Conservation (phyloP, 2,888 invertebrate species). For the Acanthoscelides obtectus region DNA sequence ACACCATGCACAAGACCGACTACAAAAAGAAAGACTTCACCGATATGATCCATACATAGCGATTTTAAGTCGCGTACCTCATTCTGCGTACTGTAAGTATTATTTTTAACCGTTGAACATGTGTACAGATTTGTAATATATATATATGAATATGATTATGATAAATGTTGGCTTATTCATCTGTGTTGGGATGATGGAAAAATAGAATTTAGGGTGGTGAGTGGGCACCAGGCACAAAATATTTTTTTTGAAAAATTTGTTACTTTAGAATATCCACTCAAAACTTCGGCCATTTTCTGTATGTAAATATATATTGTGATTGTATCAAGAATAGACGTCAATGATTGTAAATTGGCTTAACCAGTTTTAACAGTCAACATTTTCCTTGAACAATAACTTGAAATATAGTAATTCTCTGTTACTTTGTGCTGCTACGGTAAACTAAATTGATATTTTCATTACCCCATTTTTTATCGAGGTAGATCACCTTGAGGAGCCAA, state of each 20-base stretch:
- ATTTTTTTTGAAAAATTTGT: too few relatives aligned
- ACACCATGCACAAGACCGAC: conserved; percentile 54
- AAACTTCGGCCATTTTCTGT: too few relatives aligned
- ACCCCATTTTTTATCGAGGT: not conserved
- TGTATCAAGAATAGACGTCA: too few relatives aligned
- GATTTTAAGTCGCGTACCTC: conserved; percentile 5
- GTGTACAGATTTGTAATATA: conserved; percentile 9
- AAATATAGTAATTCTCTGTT: not conserved
- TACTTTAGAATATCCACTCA: too few relatives aligned
- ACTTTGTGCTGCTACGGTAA: not conserved
- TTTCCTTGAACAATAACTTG: too few relatives aligned
- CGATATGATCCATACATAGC: conserved; percentile 46
- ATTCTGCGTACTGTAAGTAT: conserved; percentile 23
- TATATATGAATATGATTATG: not conserved
- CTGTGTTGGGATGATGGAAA: not conserved
- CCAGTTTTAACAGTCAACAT: too few relatives aligned
- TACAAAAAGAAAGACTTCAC: conserved; percentile 42
- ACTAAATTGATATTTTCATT: not conserved
- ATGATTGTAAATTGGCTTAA: too few relatives aligned
- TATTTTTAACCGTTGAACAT: conserved; percentile 11
- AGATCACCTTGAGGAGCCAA: not conserved
- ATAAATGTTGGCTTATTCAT: not conserved
- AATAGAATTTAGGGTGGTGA: too few relatives aligned
- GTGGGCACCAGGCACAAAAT: too few relatives aligned
- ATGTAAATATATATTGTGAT: too few relatives aligned